A percentile compares a stretch with the other conserved stretches of the same genome.
Conservation (phyloP, 2,888 invertebrate species). For the Amphipyra tragopoginis region DNA sequence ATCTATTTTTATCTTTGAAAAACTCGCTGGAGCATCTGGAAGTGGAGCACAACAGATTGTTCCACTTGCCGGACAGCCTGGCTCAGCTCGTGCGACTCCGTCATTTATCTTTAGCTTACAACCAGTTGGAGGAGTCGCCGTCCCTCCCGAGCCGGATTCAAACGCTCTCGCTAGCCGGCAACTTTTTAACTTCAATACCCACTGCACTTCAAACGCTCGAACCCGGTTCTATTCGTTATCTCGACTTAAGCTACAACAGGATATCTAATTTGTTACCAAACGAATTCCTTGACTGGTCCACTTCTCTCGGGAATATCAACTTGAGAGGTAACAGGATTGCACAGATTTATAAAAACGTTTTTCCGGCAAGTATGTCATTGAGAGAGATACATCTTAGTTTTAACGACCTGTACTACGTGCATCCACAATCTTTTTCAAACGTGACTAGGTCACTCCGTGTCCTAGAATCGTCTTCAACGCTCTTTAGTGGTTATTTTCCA, state of each 20-base stretch:
- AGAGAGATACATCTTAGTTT: conserved; percentile 97
- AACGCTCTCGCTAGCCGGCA: conserved; percentile 95
- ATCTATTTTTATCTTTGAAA: conserved; percentile 93
- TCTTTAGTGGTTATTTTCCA: conserved; percentile 94
- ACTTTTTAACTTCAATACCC: conserved; percentile 94
- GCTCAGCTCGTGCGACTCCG: conserved; percentile 92
- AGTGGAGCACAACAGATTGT: conserved; percentile 94
- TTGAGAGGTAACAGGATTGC: conserved; percentile 96
- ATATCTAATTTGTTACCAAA: conserved; percentile 94
- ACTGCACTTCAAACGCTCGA: conserved; percentile 92
- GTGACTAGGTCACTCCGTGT: conserved; percentile 94
- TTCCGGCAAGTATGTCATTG: conserved; percentile 93
- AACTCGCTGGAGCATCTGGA: conserved; percentile 95
- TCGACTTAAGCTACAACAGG: conserved; percentile 96
- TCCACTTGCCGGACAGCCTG: conserved; percentile 92
- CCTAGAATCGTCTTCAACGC: conserved; percentile 95
- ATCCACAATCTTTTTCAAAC: conserved; percentile 94
- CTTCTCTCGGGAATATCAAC: conserved; percentile 94
- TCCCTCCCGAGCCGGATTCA: conserved; percentile 92
- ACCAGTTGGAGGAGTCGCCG: conserved; percentile 90
- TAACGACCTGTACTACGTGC: conserved; percentile 95
- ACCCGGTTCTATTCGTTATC: conserved; percentile 93
- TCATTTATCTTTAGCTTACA: conserved; percentile 95
- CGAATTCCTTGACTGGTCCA: conserved; percentile 95
- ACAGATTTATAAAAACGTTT: conserved; percentile 92